These are phyloP conservation scores for Pteropus alecto DNA, from an alignment of 2,113 vertebrate genomes.

Conservation along the genomic window DNA sequence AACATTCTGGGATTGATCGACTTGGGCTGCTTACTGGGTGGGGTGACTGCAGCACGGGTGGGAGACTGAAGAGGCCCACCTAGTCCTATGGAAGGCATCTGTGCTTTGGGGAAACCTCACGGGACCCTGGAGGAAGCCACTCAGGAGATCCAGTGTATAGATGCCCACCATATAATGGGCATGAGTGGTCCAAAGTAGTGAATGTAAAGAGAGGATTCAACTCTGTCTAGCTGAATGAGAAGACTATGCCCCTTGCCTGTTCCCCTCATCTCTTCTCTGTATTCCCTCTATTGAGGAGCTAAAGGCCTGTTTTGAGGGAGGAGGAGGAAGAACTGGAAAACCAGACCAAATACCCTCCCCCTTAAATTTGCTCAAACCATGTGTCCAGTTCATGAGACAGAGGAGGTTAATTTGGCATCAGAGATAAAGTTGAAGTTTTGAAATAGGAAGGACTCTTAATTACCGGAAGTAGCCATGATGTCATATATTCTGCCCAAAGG, in stretches of 20 bases:
- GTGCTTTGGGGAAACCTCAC: neutral
- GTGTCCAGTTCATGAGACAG: neutral
- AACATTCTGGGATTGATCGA: neutral
- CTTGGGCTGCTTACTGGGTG: neutral
- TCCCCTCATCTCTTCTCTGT: neutral
- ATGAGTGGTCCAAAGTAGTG: neutral
- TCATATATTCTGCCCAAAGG: neutral
- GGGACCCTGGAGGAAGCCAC: neutral
- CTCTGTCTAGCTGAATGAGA: neutral
- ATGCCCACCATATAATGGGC: neutral
- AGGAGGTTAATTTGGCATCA: neutral
- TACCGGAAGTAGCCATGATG: neutral
- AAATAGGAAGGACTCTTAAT: conserved; percentile 17
- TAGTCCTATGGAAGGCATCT: neutral
- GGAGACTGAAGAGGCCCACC: neutral
- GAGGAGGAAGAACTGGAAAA: neutral
- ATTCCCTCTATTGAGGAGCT: neutral
- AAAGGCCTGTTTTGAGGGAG: neutral
- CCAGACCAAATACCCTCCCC: neutral
- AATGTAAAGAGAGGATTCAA: neutral
- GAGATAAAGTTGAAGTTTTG: neutral
- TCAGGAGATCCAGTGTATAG: neutral
- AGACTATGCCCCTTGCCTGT: rapidly evolving
- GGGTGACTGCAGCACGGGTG: too few species aligned
- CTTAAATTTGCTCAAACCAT: neutral